phyloP scores from a whole-genome alignment of 2,113 vertebrate species.

The Thunnus thynnus region DNA sequence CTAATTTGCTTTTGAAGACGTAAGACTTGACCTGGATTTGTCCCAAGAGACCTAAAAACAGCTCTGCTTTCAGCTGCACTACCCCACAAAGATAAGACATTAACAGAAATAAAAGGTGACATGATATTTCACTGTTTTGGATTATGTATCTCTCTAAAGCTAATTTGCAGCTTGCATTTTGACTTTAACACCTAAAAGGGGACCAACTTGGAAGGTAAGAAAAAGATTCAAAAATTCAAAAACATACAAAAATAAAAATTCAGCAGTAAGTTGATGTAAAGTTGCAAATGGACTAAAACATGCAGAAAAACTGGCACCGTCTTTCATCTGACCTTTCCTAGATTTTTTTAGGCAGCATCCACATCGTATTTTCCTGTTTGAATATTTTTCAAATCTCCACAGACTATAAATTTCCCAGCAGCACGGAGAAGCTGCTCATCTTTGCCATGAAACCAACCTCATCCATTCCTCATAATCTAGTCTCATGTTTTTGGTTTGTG shows the following conservation, averaged over 20 bases:
- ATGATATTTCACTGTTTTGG: background rate
- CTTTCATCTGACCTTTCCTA: constrained; percentile 38
- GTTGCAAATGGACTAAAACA: background rate
- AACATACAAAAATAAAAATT: too few relatives aligned
- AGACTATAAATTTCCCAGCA: constrained; percentile 33
- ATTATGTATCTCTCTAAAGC: background rate
- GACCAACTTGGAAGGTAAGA: background rate
- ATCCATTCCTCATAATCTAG: constrained; percentile 70
- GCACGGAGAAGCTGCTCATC: constrained; percentile 55
- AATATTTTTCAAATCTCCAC: constrained; percentile 34
- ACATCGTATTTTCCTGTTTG: background rate
- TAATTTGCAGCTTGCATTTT: background rate
- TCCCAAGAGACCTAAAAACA: background rate
- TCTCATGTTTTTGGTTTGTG: constrained; percentile 75
- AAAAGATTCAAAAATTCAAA: background rate
- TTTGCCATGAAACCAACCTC: constrained; percentile 55
- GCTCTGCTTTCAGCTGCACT: background rate
- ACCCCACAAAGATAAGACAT: background rate
- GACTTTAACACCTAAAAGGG: background rate
- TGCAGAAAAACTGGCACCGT: background rate
- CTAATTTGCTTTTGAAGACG: background rate
- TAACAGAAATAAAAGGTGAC: background rate
- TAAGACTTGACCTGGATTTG: background rate
- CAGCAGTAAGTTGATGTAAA: background rate
- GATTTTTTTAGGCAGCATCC: background rate